Evolutionary conservation across 2,888 invertebrate species (phyloP), one percentile per base, ranked within the genome.

Genomic region (Leptinotarsa rubiginosa): DNA sequence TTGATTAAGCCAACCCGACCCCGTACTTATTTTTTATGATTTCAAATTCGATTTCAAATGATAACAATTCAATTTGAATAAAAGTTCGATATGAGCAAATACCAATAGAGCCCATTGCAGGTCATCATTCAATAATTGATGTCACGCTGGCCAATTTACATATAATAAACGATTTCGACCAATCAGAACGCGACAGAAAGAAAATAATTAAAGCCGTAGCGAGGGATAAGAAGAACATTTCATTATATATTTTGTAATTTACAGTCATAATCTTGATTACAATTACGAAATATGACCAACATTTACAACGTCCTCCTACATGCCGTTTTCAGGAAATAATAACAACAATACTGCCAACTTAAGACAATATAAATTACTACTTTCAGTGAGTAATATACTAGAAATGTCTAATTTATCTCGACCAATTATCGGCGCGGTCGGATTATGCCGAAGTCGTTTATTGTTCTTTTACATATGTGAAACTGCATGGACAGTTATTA

Each of bases 231-330:
- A 77, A 74, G 80, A 78, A 78, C 75, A 79, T 83, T 83, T 83
- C 83, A 84, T 83, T 83, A 82, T 82, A 82, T 80, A 82, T 83
- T 85, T 84, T 81, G 83, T 84, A 86, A 85, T 85, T 84, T 84
- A 83, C 85, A 79, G 79, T 81, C 83, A 79, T 82, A 85, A 87
- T 86, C 86, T 86, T 87, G 86, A 87, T 87, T 86, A 83, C 86
- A 87, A 87, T 87, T 87, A 86, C 86, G 85, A 87, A 87, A 87
- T 87, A 87, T 85, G 86, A 83, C 82, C 84, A 83, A 84, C 87
- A 86, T 86, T 87, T 84, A 83, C 86, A 76, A 84, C 81, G 86
- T 87, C 87, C 87, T 82, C 87, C 87, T 83, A 87, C 87, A 83
- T 83, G 82, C 80, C 79, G 80, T 81, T 86, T 86, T 86, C 87